phyloP scores from a whole-genome alignment of 2,888 invertebrate species.

The Chaetogeoica ovagalla region DNA sequence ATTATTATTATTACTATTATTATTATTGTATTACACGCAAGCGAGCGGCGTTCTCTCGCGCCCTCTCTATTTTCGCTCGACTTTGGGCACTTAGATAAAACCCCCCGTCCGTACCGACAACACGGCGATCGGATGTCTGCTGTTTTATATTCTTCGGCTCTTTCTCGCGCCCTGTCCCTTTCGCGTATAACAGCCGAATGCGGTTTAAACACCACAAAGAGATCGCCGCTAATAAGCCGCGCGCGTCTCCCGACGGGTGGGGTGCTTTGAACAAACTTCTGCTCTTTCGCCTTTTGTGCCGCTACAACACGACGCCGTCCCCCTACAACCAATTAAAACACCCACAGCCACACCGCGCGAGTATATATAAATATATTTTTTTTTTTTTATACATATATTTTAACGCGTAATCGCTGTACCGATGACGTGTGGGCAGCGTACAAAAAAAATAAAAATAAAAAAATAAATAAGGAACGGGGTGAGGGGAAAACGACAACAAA shows the following conservation, averaged over 20 bases:
- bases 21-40: neutral
- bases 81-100: slow-evolving; percentile 32
- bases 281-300: slow-evolving; percentile 49
- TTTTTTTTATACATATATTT: neutral
- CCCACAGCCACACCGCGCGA: neutral
- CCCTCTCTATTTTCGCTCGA: slow-evolving; percentile 44
- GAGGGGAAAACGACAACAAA: too few species aligned
- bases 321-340: slow-evolving; percentile 45
- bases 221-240: slow-evolving; percentile 46
- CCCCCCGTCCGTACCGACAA: too few species aligned
- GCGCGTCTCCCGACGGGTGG: slow-evolving; percentile 43
- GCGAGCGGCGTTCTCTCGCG: slow-evolving; percentile 12
- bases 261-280: slow-evolving; percentile 51
- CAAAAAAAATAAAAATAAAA: too few species aligned
- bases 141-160: too few species aligned
- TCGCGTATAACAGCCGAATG: slow-evolving; percentile 8
- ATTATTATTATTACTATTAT: neutral
- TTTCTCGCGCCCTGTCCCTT: neutral
- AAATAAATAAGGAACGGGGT: too few species aligned
- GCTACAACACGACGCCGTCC: neutral
- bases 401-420: neutral
- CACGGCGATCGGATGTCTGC: neutral
- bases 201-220: slow-evolving; percentile 52
- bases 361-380: too few species aligned
- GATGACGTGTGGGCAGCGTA: too few species aligned